phyloP scores from a whole-genome alignment of 2,113 vertebrate species.

The Phycodurus eques region DNA sequence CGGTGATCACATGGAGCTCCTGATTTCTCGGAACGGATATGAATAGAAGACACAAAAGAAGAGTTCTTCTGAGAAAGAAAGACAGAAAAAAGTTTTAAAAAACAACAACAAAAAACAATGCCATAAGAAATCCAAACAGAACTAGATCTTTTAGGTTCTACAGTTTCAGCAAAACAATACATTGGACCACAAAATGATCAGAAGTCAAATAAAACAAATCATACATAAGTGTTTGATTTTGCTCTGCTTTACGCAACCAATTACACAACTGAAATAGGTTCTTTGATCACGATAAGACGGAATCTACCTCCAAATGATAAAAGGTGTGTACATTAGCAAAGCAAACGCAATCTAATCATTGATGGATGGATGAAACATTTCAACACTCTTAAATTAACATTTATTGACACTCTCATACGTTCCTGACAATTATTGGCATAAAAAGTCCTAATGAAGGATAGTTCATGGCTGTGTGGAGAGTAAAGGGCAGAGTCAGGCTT shows the following conservation, averaged over 20 bases:
- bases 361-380: not conserved
- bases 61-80: not conserved
- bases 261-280: not conserved
- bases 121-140: no score
- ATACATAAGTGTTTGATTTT: not conserved
- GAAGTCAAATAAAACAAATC: not conserved
- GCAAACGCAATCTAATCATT: not conserved
- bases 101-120: no score
- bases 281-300: not conserved
- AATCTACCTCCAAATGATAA: not conserved
- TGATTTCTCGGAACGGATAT: not conserved
- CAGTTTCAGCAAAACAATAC: not conserved
- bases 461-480: constrained; percentile 35
- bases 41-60: not conserved
- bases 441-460: constrained; percentile 26
- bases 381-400: not conserved
- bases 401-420: not conserved
- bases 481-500: constrained; percentile 30
- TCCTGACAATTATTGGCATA: constrained; percentile 15
- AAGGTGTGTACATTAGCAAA: not conserved
- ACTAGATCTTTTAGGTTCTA: not conserved
- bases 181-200: not conserved
- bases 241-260: not conserved
- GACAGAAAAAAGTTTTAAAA: not conserved
- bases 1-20: not conserved